Evolutionary conservation across 23 tunicate species (phyloP).

Genomic region (Diplosoma virens): DNA sequence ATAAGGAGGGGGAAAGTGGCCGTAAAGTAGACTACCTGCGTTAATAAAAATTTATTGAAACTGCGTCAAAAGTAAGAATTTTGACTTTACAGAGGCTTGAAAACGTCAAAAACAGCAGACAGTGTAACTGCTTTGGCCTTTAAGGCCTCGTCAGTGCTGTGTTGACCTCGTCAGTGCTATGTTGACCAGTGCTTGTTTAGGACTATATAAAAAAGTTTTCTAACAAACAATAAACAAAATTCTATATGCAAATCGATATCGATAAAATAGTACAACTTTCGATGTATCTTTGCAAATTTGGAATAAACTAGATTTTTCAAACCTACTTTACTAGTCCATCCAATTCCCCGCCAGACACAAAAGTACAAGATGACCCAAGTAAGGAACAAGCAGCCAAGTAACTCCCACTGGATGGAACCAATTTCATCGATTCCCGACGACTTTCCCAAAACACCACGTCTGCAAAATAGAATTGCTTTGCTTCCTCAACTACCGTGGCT

Average conservation of each 20-base stretch:
- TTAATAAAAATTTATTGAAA: neutral
- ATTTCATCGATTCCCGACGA: slow-evolving; percentile 64
- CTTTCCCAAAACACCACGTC: slow-evolving; percentile 72
- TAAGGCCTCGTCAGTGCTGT: neutral
- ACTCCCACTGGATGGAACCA: slow-evolving; percentile 72
- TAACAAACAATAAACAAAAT: too few relatives aligned
- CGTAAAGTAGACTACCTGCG: slow-evolving; percentile 96
- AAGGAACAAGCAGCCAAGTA: slow-evolving; percentile 61
- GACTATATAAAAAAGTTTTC: too few relatives aligned
- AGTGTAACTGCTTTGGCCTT: neutral
- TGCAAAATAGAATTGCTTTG: neutral
- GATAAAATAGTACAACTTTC: too few relatives aligned
- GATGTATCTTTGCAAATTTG: too few relatives aligned
- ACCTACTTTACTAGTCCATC: slow-evolving; percentile 93
- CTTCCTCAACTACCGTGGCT: neutral
- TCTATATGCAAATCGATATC: neutral
- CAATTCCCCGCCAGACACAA: slow-evolving; percentile 93
- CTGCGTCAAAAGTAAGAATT: neutral
- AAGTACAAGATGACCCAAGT: slow-evolving; percentile 85
- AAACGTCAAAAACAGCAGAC: neutral
- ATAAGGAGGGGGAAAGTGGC: slow-evolving; percentile 90
- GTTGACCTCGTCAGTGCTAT: too few relatives aligned
- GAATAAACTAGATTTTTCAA: neutral
- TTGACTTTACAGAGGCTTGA: too few relatives aligned
- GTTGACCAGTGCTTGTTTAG: too few relatives aligned